These are phyloP conservation scores for Heliconius charithonia DNA, from an alignment of 2,888 invertebrate species.

Conservation along the genomic window DNA sequence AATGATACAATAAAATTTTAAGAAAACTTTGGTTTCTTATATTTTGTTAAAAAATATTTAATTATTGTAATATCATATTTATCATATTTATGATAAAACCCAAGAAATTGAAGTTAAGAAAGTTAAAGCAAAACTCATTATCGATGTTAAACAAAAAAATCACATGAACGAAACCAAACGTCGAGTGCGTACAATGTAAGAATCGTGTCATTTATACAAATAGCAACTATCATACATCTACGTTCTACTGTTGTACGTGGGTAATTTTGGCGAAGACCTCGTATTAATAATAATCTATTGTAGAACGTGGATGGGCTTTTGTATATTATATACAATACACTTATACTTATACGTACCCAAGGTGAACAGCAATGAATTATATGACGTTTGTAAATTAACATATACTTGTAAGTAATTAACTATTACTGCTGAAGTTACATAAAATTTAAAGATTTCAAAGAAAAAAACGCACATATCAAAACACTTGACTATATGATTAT, in stretches of 20 bases:
- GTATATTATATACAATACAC: slow-evolving; percentile 32
- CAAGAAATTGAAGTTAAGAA: background rate
- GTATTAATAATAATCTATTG: slow-evolving; percentile 67
- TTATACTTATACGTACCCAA: slow-evolving; percentile 27
- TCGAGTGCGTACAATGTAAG: slow-evolving; percentile 30
- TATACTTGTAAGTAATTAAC: background rate
- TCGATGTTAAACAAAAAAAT: background rate
- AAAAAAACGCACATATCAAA: background rate
- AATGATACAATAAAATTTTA: no score
- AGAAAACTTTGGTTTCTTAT: no score
- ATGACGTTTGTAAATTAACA: slow-evolving; percentile 4
- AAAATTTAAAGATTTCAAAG: background rate
- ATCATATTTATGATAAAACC: background rate
- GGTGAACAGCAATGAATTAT: slow-evolving; percentile 31
- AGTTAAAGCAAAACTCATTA: background rate
- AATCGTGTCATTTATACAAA: slow-evolving; percentile 66
- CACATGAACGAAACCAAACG: slow-evolving; percentile 1
- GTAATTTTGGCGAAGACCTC: slow-evolving; percentile 72
- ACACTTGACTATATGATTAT: background rate
- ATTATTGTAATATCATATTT: background rate
- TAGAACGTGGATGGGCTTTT: slow-evolving; percentile 38
- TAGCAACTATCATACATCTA: slow-evolving; percentile 58
- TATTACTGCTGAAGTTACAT: background rate
- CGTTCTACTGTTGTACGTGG: slow-evolving; percentile 62
- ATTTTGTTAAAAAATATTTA: background rate